Percentiles rank a stretch among this genome's conserved stretches.
Conservation (phyloP, 1,140 invertebrate species). For the Notospermus geniculatus region DNA sequence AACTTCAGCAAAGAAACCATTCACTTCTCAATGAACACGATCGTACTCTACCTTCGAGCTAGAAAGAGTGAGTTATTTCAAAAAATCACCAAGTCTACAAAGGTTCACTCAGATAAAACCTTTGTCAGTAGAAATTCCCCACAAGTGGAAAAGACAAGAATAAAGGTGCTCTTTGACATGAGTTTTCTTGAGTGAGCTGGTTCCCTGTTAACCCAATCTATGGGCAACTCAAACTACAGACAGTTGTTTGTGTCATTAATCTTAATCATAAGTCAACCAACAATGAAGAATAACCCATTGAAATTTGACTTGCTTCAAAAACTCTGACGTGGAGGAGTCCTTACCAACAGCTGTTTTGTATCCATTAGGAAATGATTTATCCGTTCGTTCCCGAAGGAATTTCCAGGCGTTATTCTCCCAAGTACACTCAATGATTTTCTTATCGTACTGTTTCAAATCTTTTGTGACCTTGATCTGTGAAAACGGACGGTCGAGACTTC, state of each 20-base stretch:
- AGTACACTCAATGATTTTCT: slow-evolving; percentile 96
- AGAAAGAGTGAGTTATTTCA: not conserved
- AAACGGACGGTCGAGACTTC: slow-evolving; percentile 68
- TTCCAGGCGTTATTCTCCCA: slow-evolving; percentile 71
- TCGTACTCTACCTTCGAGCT: too few species aligned
- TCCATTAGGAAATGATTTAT: slow-evolving; percentile 95
- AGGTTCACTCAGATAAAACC: not conserved
- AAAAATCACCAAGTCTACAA: not conserved
- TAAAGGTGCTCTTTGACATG: too few species aligned
- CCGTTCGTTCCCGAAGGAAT: slow-evolving; percentile 93
- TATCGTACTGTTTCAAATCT: slow-evolving; percentile 74
- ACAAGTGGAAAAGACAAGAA: too few species aligned
- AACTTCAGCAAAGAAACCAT: not conserved
- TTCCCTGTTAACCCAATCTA: too few species aligned
- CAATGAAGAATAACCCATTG: not conserved
- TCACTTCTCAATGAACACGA: not conserved
- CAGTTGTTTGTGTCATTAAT: not conserved
- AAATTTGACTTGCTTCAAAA: not conserved
- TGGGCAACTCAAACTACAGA: too few species aligned
- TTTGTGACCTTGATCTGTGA: slow-evolving; percentile 71
- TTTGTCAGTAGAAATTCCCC: not conserved
- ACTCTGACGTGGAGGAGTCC: slow-evolving; percentile 12
- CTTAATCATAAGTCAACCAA: not conserved
- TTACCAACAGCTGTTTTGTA: slow-evolving; percentile 75
- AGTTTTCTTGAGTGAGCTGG: too few species aligned